A percentile compares a stretch with the other conserved stretches of the same genome.
phyloP scores from a whole-genome alignment of 1,140 invertebrate genomes.

The Eurosta solidaginis region DNA sequence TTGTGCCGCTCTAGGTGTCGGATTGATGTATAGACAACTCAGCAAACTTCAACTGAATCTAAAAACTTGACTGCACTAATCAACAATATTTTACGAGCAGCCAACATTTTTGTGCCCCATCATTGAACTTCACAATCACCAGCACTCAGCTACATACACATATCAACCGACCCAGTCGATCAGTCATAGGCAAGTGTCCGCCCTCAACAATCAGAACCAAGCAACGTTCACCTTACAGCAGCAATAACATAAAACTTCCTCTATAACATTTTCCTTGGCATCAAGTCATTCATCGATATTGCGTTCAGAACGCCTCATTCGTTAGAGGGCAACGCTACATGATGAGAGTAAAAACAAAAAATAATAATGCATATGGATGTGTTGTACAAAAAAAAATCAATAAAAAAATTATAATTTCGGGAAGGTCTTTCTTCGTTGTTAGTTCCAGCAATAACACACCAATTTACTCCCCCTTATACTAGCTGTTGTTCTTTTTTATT shows the following conservation, averaged over 20 bases:
- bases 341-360: background rate
- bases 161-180: background rate
- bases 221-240: background rate
- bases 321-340: background rate
- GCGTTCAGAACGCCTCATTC: background rate
- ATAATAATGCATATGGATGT: background rate
- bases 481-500: background rate
- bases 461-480: no score
- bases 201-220: background rate
- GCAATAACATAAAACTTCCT: background rate
- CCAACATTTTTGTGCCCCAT: background rate
- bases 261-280: background rate
- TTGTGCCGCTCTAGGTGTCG: no score
- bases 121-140: conserved; percentile 13
- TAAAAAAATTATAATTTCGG: background rate
- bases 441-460: background rate
- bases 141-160: background rate
- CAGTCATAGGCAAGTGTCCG: background rate
- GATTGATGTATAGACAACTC: no score
- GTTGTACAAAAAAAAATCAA: background rate
- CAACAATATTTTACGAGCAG: no score
- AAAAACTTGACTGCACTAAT: no score
- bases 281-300: conserved; percentile 2
- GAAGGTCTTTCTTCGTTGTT: background rate
- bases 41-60: no score